Evolutionary conservation across 2,888 invertebrate genomes (phyloP).

Genomic region (Hedychridium roseum): DNA sequence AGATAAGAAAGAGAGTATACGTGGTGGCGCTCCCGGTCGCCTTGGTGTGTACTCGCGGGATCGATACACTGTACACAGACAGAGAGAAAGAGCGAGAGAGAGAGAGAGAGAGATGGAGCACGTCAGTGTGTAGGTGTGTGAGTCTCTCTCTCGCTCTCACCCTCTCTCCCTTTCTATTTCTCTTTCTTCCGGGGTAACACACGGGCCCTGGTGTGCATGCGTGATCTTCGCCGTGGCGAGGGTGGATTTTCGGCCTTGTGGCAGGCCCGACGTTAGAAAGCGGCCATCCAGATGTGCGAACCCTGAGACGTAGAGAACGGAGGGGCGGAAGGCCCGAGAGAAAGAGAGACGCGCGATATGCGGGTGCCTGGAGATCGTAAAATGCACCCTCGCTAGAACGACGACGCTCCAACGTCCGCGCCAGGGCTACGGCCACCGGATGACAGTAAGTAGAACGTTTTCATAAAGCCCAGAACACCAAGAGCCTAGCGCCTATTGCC

Average conservation of each 20-base stretch:
- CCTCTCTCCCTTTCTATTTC: not conserved
- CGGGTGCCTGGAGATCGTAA: conserved; percentile 26
- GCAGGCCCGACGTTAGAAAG: conserved; percentile 23
- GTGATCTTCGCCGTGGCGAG: conserved; percentile 9
- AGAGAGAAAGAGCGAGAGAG: conserved; percentile 13
- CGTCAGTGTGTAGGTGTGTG: not conserved
- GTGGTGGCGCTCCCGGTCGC: conserved; percentile 51
- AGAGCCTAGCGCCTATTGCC: no score
- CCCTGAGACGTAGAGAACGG: no score
- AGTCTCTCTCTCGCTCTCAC: not conserved
- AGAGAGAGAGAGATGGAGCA: conserved; percentile 4
- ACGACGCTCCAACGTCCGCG: not conserved
- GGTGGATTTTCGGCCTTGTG: conserved; percentile 28
- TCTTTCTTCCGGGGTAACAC: no score
- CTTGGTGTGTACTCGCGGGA: conserved; percentile 52
- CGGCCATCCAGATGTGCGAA: conserved; percentile 17
- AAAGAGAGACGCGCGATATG: conserved; percentile 22
- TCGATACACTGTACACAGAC: conserved; percentile 52
- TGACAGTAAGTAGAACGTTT: no score
- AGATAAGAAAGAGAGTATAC: conserved; percentile 25
- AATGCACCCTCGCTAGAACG: conserved; percentile 23
- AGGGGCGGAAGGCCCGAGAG: no score
- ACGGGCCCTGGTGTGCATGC: no score
- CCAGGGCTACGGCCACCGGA: no score
- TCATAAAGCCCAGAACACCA: no score